Evolutionary conservation across 2,113 vertebrate species (phyloP).

Genomic region (Salvelinus namaycush): DNA sequence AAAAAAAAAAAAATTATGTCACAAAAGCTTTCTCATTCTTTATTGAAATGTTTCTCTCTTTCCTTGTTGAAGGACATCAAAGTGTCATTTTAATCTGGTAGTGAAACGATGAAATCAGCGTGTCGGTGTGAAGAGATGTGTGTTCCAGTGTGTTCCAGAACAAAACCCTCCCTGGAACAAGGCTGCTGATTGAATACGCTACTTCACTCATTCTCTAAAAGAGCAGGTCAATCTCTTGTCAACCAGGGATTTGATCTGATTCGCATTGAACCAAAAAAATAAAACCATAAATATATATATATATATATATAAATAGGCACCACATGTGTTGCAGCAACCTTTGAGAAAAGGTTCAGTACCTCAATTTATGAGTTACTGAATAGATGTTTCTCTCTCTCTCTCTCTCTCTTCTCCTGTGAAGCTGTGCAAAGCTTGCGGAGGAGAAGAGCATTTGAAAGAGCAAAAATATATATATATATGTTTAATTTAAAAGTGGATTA

Average conservation of each 20-base stretch:
- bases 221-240: slow-evolving; percentile 58
- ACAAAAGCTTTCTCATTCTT: slow-evolving; percentile 24
- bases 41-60: background rate
- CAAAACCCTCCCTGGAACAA: slow-evolving; percentile 6
- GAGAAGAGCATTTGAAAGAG: slow-evolving; percentile 16
- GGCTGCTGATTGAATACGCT: slow-evolving; percentile 25
- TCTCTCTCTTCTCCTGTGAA: slow-evolving; percentile 16
- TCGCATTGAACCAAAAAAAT: slow-evolving; percentile 59
- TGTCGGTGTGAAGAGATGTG: slow-evolving; percentile 20
- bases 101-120: slow-evolving; percentile 43
- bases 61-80: slow-evolving; percentile 24
- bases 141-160: slow-evolving; percentile 14
- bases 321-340: slow-evolving; percentile 47
- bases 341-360: slow-evolving; percentile 64
- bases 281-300: slow-evolving; percentile 57
- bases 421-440: slow-evolving; percentile 53
- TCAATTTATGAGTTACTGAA: slow-evolving; percentile 52
- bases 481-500: slow-evolving; percentile 72
- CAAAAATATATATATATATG: background rate
- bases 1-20: background rate
- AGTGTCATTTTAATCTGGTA: slow-evolving; percentile 34
- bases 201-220: slow-evolving; percentile 43
- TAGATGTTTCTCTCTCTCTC: background rate
- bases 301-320: slow-evolving; percentile 46
- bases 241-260: slow-evolving; percentile 60